These are phyloP conservation scores for Tenodera sinensis DNA, from an alignment of 2,888 invertebrate species.

Conservation along the genomic window DNA sequence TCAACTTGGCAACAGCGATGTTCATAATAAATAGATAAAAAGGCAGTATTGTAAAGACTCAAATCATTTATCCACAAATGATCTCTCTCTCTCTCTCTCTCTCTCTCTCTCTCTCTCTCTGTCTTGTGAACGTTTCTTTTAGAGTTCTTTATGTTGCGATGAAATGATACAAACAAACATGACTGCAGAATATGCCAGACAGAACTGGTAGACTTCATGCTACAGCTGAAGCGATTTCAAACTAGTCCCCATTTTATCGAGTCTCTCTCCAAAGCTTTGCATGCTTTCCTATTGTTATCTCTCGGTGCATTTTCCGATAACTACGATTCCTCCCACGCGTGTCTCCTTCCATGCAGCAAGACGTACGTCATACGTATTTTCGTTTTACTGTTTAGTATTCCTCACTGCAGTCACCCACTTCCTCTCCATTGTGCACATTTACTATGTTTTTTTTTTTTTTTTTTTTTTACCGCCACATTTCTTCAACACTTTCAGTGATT, in stretches of 20 bases:
- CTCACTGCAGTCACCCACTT: not conserved
- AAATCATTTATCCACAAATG: no score
- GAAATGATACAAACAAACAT: no score
- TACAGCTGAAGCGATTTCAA: not conserved
- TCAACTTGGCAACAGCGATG: no score
- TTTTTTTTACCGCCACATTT: not conserved
- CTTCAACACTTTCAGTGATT: not conserved
- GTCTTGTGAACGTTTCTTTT: no score
- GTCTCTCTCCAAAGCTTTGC: not conserved
- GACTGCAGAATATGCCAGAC: not conserved
- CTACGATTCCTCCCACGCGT: not conserved
- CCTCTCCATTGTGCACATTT: not conserved
- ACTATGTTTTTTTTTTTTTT: no score
- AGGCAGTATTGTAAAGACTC: no score
- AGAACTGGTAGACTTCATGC: not conserved
- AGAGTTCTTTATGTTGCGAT: no score
- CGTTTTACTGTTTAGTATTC: not conserved
- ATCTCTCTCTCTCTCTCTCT: no score
- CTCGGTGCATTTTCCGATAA: not conserved
- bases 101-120: no score
- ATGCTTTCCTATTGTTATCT: not conserved
- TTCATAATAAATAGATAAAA: no score
- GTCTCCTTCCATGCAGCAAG: not conserved
- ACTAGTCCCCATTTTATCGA: not conserved
- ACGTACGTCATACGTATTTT: not conserved